Evolutionary conservation across 2,113 vertebrate genomes (phyloP).

Genomic region (Eublepharis macularius): DNA sequence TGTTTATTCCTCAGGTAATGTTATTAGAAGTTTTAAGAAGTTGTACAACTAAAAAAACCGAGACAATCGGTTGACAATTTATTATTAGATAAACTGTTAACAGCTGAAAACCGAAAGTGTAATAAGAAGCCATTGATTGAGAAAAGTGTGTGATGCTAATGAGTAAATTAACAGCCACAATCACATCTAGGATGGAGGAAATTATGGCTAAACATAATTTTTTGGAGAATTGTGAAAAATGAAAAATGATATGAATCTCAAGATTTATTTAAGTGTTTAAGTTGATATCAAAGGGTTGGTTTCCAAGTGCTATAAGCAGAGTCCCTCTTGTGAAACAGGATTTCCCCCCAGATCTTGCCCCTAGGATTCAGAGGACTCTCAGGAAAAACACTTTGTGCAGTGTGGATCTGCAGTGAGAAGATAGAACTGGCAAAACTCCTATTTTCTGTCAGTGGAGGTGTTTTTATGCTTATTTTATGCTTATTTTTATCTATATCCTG

Average conservation of each 20-base stretch:
- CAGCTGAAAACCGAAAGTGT: not conserved
- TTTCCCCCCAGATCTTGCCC: too few species aligned
- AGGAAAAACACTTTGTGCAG: too few species aligned
- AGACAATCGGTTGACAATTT: not conserved
- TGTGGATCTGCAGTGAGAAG: too few species aligned
- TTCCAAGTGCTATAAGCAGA: not conserved
- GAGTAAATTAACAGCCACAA: conserved; percentile 6
- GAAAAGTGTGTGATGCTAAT: not conserved
- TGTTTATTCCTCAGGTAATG: conserved; percentile 1
- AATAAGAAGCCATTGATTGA: not conserved
- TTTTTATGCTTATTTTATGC: too few species aligned
- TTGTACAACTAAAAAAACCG: not conserved
- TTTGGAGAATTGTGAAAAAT: not conserved
- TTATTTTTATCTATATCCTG: too few species aligned
- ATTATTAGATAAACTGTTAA: not conserved
- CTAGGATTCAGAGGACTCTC: too few species aligned
- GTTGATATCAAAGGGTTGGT: not conserved
- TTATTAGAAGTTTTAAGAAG: conserved; percentile 20
- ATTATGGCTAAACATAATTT: not conserved
- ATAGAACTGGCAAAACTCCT: too few species aligned
- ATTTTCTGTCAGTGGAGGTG: too few species aligned
- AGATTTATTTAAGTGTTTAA: too few species aligned
- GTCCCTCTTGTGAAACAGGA: too few species aligned
- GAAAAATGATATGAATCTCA: not conserved
- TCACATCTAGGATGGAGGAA: not conserved